Evolutionary conservation across 2,797 vertebrate genomes (phyloP).

Genomic region (Spea hammondii): DNA sequence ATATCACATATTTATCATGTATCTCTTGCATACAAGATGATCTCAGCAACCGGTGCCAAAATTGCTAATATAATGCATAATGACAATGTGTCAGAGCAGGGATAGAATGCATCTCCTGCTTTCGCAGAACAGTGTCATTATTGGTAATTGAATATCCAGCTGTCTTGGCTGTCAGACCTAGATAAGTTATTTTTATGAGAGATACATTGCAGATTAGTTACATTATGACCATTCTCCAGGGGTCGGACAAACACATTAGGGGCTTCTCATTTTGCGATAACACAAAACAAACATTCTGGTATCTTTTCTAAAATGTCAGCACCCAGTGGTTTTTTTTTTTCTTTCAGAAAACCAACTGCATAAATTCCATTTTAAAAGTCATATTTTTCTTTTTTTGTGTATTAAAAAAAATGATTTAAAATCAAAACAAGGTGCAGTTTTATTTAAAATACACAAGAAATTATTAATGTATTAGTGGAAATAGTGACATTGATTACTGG

Average conservation of each 20-base stretch:
- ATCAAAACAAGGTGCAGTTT: too few relatives aligned
- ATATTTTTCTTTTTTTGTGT: too few relatives aligned
- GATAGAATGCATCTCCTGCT: slow-evolving; percentile 47
- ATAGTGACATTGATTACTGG: too few relatives aligned
- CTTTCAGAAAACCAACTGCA: slow-evolving; percentile 1
- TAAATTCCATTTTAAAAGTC: too few relatives aligned
- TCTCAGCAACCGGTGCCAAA: slow-evolving; percentile 24
- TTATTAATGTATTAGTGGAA: too few relatives aligned
- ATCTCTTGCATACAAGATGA: slow-evolving; percentile 1
- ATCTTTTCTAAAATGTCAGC: slow-evolving; percentile 26
- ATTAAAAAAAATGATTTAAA: too few relatives aligned
- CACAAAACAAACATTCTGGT: slow-evolving; percentile 36
- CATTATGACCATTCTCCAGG: slow-evolving; percentile 47
- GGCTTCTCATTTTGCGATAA: slow-evolving; percentile 47
- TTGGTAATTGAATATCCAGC: slow-evolving; percentile 52
- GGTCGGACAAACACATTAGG: slow-evolving; percentile 45
- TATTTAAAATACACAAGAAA: too few relatives aligned
- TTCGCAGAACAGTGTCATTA: slow-evolving; percentile 49
- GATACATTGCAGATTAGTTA: slow-evolving; percentile 53
- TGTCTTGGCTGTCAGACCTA: slow-evolving; percentile 48
- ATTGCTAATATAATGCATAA: slow-evolving; percentile 46
- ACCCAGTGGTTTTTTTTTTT: not conserved
- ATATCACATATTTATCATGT: slow-evolving; percentile 28
- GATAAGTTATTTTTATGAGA: slow-evolving; percentile 50
- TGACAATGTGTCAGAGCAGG: slow-evolving; percentile 50